phyloP scores from a whole-genome alignment of 1,140 invertebrate species.

The Trichoplusia ni region DNA sequence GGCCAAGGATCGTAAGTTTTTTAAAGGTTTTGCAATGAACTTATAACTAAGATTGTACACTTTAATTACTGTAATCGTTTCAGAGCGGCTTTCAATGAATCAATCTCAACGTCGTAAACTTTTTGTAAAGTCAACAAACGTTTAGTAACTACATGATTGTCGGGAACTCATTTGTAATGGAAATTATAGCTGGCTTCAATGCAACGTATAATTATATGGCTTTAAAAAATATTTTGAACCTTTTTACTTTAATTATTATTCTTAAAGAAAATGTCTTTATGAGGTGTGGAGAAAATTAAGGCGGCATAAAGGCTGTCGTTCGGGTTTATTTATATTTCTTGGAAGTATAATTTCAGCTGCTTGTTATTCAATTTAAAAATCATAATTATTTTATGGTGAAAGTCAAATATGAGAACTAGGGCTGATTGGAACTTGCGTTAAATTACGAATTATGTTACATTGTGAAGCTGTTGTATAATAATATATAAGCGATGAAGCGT shows the following conservation, averaged over 20 bases:
- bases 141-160: constrained; percentile 12
- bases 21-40: constrained; percentile 19
- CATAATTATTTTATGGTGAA: no score
- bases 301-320: no score
- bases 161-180: constrained; percentile 11
- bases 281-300: no score
- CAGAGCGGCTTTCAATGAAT: constrained; percentile 17
- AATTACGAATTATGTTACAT: no score
- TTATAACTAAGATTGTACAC: constrained; percentile 26
- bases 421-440: no score
- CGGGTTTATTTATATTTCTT: no score
- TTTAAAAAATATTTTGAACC: background rate
- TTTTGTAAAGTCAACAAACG: constrained; percentile 27
- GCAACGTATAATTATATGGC: background rate
- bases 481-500: no score
- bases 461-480: no score
- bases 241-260: background rate
- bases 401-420: no score
- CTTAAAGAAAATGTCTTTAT: no score
- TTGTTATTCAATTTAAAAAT: no score
- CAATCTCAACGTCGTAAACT: background rate
- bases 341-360: no score
- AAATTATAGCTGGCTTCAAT: constrained; percentile 8
- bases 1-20: constrained; percentile 16
- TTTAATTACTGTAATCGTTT: constrained; percentile 32